Evolutionary conservation across 2,113 vertebrate species (phyloP).

Genomic region (Rhinogobius similis): DNA sequence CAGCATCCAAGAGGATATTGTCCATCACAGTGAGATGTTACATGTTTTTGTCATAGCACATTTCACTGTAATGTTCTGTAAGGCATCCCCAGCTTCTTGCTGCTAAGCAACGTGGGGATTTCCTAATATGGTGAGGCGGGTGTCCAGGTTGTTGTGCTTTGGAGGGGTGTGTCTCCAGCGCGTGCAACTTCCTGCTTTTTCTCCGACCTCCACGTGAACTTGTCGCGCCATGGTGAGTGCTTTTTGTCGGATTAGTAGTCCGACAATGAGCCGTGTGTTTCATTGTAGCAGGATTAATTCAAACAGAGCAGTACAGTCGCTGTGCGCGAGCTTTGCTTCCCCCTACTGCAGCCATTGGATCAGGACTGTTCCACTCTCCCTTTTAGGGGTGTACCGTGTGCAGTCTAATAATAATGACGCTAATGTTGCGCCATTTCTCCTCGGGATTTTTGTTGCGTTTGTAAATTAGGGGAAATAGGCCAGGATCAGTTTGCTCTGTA

Average conservation of each 20-base stretch:
- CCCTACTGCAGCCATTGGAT: conserved; percentile 71
- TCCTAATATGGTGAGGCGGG: conserved; percentile 74
- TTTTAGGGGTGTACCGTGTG: conserved; percentile 35
- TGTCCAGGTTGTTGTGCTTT: conserved; percentile 42
- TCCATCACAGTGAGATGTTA: neutral
- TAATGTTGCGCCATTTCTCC: conserved; percentile 29
- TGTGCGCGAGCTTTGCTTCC: conserved; percentile 2
- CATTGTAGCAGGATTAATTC: neutral
- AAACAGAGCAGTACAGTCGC: neutral
- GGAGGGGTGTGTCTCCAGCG: conserved; percentile 60
- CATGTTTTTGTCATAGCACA: conserved; percentile 12
- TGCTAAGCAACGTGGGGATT: conserved; percentile 74
- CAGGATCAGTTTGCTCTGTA: neutral
- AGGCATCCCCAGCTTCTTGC: conserved; percentile 70
- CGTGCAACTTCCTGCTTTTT: conserved; percentile 48
- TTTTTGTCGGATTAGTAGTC: neutral
- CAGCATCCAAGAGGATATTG: neutral
- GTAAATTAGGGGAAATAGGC: conserved; percentile 13
- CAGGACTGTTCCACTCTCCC: conserved; percentile 75
- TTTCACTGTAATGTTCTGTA: conserved; percentile 12
- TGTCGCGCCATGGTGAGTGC: conserved; percentile 15
- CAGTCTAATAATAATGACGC: conserved; percentile 30
- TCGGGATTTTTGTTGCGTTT: conserved; percentile 2
- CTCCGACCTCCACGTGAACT: neutral
- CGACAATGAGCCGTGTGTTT: neutral